phyloP scores from a whole-genome alignment of 1,140 invertebrate species.

The Bilobella aurantiaca region DNA sequence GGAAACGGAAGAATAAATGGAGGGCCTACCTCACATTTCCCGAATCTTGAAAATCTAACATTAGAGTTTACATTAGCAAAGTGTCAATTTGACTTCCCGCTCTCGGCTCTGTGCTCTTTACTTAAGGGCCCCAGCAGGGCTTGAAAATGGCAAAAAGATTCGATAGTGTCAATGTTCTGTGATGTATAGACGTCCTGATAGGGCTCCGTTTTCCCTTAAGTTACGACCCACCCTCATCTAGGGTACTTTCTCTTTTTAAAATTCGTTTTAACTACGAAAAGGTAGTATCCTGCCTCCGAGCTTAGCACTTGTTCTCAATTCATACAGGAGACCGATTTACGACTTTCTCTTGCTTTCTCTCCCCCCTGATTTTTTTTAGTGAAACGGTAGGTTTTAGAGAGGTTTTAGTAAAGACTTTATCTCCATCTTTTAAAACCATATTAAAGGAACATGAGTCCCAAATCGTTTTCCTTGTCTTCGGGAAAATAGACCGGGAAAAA shows the following conservation, averaged over 20 bases:
- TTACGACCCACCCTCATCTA: slow-evolving; percentile 5
- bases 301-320: slow-evolving; percentile 29
- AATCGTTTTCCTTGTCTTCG: background rate
- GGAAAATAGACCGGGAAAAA: background rate
- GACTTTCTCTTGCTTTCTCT: slow-evolving; percentile 27
- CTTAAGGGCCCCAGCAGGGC: background rate
- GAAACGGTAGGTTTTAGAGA: too few relatives aligned
- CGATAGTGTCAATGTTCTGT: slow-evolving; percentile 36
- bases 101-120: too few relatives aligned
- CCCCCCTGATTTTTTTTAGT: background rate
- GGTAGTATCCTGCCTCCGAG: slow-evolving; percentile 3
- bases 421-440: slow-evolving; percentile 11
- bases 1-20: background rate
- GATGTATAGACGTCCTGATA: slow-evolving; percentile 35
- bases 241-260: background rate
- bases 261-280: background rate
- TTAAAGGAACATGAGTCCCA: background rate
- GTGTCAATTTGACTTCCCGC: slow-evolving; percentile 31
- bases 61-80: slow-evolving; percentile 35
- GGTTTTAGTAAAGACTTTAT: background rate
- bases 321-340: slow-evolving; percentile 34
- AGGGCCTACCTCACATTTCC: background rate
- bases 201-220: slow-evolving; percentile 15
- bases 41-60: slow-evolving; percentile 33
- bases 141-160: slow-evolving; percentile 29